Base-by-base conservation (phyloP, 2,888 invertebrate species). In the Agrochola lychnidis region DNA sequence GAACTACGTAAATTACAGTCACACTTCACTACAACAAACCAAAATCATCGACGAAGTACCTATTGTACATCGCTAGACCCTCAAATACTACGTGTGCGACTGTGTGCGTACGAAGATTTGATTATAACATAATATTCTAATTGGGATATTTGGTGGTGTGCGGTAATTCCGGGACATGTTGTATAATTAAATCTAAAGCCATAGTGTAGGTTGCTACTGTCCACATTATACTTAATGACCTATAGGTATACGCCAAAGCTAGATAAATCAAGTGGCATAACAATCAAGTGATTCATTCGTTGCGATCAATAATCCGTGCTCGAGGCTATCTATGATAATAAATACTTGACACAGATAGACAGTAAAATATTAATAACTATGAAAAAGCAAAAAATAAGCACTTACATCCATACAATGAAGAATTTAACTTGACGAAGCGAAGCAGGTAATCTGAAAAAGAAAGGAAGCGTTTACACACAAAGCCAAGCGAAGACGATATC, bases 371-470 rank as follows among this genome's bases (percentile, higher is more conserved):
- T 78, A 61, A 74, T 67, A 79, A 81, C 56, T 79, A 81, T 57
- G 40, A 67, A 51, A 76, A 79, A 85, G 85, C 83, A 82, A 51
- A 63, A 76, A 72, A 68, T 64, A 81, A 84, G 78, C 86, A 91
- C 91, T 91, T 90, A 92, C 91, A 89, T 89, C 87, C 91, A 91
- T 90, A 85, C 88, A 89, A 87, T 85, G 90, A 87, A 89, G 89
- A 88, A 79, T 82, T 83, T 76, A 63, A 81, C 82, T 85, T 81
- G 80, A 82, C 84, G 82, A 84, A 86, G 80, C 80, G 76, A 84
- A 80, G 76, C 73, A 85, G 81, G 79, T 76, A 84, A 91, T 87
- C 92, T 92, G 91, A 82, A 92, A 90, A 88, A 84, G 76, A 89
- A 89, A 89, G 77, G 70, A 89, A 88, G 87, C 89, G 22, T 87